Evolutionary conservation across 2,888 invertebrate genomes (phyloP).

Genomic region (Drosophila lacicola): DNA sequence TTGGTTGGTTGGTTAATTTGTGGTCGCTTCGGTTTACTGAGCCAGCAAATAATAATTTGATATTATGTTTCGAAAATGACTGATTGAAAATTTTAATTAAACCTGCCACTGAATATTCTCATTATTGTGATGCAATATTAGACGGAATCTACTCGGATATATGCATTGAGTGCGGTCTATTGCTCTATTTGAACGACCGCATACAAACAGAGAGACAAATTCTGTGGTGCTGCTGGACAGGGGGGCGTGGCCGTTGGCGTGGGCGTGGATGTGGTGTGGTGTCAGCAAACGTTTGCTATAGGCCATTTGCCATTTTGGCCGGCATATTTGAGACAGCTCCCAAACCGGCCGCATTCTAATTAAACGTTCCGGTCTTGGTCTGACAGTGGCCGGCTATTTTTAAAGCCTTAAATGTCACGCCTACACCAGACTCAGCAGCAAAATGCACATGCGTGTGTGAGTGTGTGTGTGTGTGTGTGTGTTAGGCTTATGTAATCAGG

Average conservation of each 20-base stretch:
- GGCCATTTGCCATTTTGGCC: constrained; percentile 31
- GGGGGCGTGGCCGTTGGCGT: too few relatives aligned
- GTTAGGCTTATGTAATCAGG: constrained; percentile 74
- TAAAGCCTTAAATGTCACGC: constrained; percentile 75
- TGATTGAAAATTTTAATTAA: constrained; percentile 12
- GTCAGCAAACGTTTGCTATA: too few relatives aligned
- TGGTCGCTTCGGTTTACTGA: too few relatives aligned
- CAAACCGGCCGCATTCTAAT: constrained; percentile 66
- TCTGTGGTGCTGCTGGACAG: neutral
- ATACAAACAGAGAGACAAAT: constrained; percentile 23
- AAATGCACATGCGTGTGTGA: constrained; percentile 27
- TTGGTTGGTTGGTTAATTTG: too few relatives aligned
- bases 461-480: constrained; percentile 33
- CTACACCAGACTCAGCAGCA: constrained; percentile 37
- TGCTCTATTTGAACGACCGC: constrained; percentile 22
- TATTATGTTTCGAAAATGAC: constrained; percentile 1
- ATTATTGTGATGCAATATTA: constrained; percentile 10
- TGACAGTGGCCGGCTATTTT: constrained; percentile 52
- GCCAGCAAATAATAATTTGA: constrained; percentile 7
- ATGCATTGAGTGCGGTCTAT: constrained; percentile 9
- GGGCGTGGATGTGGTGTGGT: too few relatives aligned
- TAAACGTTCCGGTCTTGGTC: constrained; percentile 65
- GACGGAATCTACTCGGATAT: neutral
- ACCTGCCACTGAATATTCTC: constrained; percentile 2
- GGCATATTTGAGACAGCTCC: constrained; percentile 36